Evolutionary conservation across 2,888 invertebrate genomes (phyloP).

Genomic region (Drosophila longiperda): DNA sequence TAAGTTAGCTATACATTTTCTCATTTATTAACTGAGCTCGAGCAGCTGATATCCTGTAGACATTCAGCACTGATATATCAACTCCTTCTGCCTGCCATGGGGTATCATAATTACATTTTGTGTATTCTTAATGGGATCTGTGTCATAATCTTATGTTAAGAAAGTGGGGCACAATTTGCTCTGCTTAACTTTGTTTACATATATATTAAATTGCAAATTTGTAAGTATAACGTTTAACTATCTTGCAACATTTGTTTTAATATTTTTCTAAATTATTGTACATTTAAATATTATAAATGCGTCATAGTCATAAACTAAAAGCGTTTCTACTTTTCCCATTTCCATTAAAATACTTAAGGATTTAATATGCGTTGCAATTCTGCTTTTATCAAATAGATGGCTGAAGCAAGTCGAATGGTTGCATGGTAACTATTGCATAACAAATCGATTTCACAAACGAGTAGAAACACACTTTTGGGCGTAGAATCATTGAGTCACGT

Average conservation of each 20-base stretch:
- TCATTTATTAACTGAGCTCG: slow-evolving; percentile 4
- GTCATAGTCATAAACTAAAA: neutral
- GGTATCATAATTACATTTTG: neutral
- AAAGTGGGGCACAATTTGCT: neutral
- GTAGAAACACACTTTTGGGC: slow-evolving; percentile 8
- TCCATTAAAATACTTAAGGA: neutral
- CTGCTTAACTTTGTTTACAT: neutral
- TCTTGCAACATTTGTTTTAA: neutral
- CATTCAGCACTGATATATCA: neutral
- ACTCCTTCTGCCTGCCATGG: neutral
- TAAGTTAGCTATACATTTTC: slow-evolving; percentile 24
- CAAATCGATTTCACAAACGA: slow-evolving; percentile 40
- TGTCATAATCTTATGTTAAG: neutral
- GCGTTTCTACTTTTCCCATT: neutral
- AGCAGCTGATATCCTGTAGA: neutral
- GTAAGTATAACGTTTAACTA: neutral
- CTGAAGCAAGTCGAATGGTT: slow-evolving; percentile 20
- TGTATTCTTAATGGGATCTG: neutral
- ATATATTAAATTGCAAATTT: neutral
- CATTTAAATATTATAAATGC: neutral
- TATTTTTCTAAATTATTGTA: neutral
- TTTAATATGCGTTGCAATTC: neutral
- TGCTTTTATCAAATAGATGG: slow-evolving; percentile 5
- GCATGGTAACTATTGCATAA: slow-evolving; percentile 30
- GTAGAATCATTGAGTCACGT: slow-evolving; percentile 49